Evolutionary conservation across 2,888 invertebrate species (phyloP), one percentile per base, ranked within the genome.

Genomic region (Keiferia lycopersicella): DNA sequence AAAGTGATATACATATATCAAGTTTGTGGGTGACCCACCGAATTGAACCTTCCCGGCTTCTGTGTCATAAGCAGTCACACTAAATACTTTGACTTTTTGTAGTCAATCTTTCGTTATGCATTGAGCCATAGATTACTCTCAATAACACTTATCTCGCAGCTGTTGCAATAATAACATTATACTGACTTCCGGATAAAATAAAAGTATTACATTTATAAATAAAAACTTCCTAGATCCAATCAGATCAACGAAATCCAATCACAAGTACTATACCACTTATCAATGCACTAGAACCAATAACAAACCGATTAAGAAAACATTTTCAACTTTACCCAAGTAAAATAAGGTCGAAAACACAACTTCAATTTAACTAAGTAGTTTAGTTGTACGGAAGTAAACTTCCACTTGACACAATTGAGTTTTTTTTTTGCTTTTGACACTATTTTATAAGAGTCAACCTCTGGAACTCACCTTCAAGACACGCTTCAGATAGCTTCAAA

Each of bases 221-320:
- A 53, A 53, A 53, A 22, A 53, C 51, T 51, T 51, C 51, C 51
- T 53, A 53, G n/a, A n/a, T 53, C 26, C 51, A 22, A 20, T 53
- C 45, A 45, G n/a, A 22, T 53, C 51, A 53, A 53, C 18, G 22
- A 22, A 53, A 53, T 22, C 12, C 14, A 53, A 22, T 20, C 22
- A 22, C 22, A n/a, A n/a, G n/a, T 22, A 26, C 51, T 53, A n/a
- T n/a, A 22, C 22, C 51, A 22, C 3, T 22, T 22, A 22, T 6
- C 51, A 53, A 53, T n/a, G 26, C 22, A 22, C 51, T 22, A 14
- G 4, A 53, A 45, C 16, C 45, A 2, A 45, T 34, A 34, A 4
- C 6, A 30, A 8, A 34, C 34, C 10, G 10, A 45, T 45, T 6
- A 45, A 2, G n/a, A n/a, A n/a, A n/a, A n/a, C 2, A n/a, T 12